A percentile compares a stretch with the other conserved stretches of the same genome.
Conservation (phyloP, 2,113 vertebrate genomes). For the Coregonus clupeaformis region DNA sequence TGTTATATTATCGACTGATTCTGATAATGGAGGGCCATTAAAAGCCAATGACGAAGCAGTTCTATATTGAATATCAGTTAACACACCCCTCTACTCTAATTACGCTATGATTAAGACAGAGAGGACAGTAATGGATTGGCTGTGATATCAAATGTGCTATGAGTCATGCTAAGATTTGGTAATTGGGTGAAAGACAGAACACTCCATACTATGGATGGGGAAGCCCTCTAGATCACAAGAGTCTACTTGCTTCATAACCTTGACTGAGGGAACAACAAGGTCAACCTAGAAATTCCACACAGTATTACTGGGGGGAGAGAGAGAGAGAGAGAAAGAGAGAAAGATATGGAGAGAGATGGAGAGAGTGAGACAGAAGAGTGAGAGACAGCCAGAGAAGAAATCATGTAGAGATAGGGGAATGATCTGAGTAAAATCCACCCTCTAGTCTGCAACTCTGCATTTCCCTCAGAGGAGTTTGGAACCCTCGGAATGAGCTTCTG, state of each 20-base stretch:
- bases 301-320: neutral
- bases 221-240: neutral
- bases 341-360: constrained; percentile 2
- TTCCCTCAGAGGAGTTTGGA: neutral
- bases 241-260: constrained; percentile 6
- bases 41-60: constrained; percentile 29
- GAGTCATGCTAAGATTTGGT: neutral
- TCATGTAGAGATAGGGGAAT: too few relatives aligned
- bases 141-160: too few relatives aligned
- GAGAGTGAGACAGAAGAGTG: neutral
- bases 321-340: neutral
- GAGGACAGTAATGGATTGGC: too few relatives aligned
- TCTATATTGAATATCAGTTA: too few relatives aligned
- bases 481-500: neutral
- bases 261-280: constrained; percentile 1
- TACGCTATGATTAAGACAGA: too few relatives aligned
- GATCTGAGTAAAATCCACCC: neutral
- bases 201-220: constrained; percentile 23
- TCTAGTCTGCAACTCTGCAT: constrained; percentile 10
- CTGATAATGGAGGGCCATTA: constrained; percentile 21
- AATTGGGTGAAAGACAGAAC: constrained; percentile 16
- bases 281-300: constrained; percentile 7
- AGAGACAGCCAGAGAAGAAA: neutral
- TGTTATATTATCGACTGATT: constrained; percentile 19
- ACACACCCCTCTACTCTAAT: too few relatives aligned